Evolutionary conservation across 1,140 invertebrate genomes (phyloP).

Genomic region (Cyrtorhinus lividipennis): DNA sequence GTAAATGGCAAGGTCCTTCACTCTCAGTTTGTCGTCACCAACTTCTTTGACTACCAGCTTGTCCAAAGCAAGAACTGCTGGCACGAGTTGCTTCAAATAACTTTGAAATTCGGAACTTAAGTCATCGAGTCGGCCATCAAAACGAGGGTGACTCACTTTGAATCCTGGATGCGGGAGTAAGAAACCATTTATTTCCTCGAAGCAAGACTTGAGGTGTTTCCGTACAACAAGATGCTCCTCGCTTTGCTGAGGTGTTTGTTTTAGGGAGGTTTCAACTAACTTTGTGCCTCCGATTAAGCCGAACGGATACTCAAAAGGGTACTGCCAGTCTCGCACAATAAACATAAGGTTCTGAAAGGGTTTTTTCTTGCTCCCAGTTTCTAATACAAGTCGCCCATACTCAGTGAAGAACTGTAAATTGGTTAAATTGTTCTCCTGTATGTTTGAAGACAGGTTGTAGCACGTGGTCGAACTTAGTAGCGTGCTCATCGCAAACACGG

Average conservation of each 20-base stretch:
- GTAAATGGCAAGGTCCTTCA: neutral
- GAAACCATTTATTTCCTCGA: neutral
- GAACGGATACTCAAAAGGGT: neutral
- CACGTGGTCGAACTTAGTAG: neutral
- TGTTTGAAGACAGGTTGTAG: neutral
- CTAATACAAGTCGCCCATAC: neutral
- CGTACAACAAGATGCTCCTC: neutral
- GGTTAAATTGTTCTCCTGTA: neutral
- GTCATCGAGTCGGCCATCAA: neutral
- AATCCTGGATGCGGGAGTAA: neutral
- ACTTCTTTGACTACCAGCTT: neutral
- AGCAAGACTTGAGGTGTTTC: neutral
- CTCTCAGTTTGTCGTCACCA: neutral
- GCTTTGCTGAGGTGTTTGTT: neutral
- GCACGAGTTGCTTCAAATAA: neutral
- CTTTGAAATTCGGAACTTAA: neutral
- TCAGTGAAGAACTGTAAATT: neutral
- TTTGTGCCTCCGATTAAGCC: neutral
- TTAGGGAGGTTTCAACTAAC: neutral
- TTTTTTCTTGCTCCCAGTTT: neutral
- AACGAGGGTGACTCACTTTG: neutral
- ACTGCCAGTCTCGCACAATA: neutral
- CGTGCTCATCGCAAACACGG: neutral
- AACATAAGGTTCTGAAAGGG: neutral
- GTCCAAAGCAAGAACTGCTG: neutral